Evolutionary conservation across 2,113 vertebrate genomes (phyloP).

Genomic region (Vicugna pacos): DNA sequence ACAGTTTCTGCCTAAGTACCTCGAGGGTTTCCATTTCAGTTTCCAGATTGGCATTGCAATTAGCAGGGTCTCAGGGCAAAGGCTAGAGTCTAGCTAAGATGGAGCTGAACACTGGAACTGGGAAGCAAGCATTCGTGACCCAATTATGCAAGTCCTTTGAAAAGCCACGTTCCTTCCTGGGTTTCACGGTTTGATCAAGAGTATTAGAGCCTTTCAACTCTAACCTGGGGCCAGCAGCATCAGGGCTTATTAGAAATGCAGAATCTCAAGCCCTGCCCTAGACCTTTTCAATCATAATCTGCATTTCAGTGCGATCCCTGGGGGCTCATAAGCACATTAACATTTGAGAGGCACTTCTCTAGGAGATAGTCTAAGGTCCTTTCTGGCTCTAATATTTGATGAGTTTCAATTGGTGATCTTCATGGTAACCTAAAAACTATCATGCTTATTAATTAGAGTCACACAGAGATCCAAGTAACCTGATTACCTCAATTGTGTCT

Average conservation of each 20-base stretch:
- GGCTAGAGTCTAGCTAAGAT: background rate
- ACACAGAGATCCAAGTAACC: background rate
- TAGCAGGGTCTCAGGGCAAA: background rate
- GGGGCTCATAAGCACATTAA: background rate
- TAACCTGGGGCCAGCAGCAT: background rate
- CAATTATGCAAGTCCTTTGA: conserved; percentile 15
- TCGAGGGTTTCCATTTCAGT: background rate
- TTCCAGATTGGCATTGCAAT: background rate
- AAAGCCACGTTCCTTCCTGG: conserved; percentile 3
- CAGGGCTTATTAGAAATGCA: background rate
- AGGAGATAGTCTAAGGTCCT: background rate
- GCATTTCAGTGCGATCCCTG: background rate
- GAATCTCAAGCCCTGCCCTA: background rate
- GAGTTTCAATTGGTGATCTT: conserved; percentile 32
- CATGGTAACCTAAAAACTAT: background rate
- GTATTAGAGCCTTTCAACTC: background rate
- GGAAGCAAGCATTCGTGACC: background rate
- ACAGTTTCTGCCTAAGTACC: background rate
- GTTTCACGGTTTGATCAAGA: conserved; percentile 18
- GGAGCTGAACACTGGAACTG: background rate
- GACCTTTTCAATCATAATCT: background rate
- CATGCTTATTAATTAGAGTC: background rate
- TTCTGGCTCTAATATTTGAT: conserved; percentile 18
- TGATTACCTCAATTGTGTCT: background rate
- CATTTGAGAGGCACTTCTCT: background rate